Base-by-base conservation (phyloP, 2,888 invertebrate species). In the Morpho deidamia region DNA sequence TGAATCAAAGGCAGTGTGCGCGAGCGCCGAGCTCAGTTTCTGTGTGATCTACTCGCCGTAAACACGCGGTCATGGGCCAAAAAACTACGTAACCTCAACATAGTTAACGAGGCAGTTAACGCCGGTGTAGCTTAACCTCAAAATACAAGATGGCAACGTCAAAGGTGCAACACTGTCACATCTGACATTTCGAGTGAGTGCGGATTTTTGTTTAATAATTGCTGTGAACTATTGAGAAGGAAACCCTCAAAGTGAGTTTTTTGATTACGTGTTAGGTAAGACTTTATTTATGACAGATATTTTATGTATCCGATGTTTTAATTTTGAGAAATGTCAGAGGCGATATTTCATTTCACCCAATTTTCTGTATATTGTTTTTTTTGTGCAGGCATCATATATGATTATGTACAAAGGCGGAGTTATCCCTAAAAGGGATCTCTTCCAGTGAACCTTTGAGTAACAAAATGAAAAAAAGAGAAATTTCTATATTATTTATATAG, bases 11-110 rank as follows among this genome's bases (percentile, higher is more conserved):
- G 67, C 77, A 72, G 69, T 66, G 72, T 72, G 76, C 78, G 83
- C 79, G 65, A 63, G 67, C 81, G 75, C 76, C 51, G 68, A 62
- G 79, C 83, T 88, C 89, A 89, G 89, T 89, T 82, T 72, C 76
- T 63, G 75, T 74, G 86, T 88, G 86, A 82, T 82, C 88, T 86
- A 89, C 83, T 75, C 76, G 81, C 73, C 66, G 84, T 76, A 77
- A 80, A 88, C 85, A 89, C 89, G 89, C 87, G 78, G 67, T 58
- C 61, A 81, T 78, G 76, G 72, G 69, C 74, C 74, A 71, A 74
- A 71, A 69, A 69, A 66, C 51, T 52, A 59, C 60, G 56, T 63
- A 60, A 65, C 60, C 61, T 55, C 56, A 49, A 10, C 51, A 55
- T 50, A 51, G 50, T 32, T 50, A 60, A 58, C 55, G 54, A 39